Evolutionary conservation across 2,113 vertebrate species (phyloP).

Genomic region (Elanoides forficatus): DNA sequence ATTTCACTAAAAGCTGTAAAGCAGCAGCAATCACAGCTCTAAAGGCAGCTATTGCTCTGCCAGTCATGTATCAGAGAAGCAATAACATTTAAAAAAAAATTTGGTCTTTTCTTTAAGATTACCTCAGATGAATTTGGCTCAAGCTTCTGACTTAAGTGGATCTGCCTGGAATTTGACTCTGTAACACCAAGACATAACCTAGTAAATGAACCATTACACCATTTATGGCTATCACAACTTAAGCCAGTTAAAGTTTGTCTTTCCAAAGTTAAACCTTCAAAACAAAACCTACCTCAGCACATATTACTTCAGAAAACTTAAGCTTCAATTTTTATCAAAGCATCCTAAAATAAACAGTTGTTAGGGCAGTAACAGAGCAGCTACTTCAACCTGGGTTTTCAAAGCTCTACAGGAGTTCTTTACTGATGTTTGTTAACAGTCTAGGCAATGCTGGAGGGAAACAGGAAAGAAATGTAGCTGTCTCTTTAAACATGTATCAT

Average conservation of each 20-base stretch:
- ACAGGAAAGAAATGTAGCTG: neutral
- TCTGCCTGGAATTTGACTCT: slow-evolving; percentile 71
- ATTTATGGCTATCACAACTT: slow-evolving; percentile 41
- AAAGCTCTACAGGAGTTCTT: neutral
- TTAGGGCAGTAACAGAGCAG: neutral
- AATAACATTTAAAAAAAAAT: slow-evolving; percentile 26
- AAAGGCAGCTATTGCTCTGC: slow-evolving; percentile 37
- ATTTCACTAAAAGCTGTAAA: slow-evolving; percentile 35
- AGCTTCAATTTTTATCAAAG: neutral
- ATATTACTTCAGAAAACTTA: slow-evolving; percentile 3
- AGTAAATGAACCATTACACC: slow-evolving; percentile 59
- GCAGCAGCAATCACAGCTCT: slow-evolving; percentile 36
- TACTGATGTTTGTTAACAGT: neutral
- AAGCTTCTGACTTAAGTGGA: slow-evolving; percentile 71
- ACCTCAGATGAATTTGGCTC: slow-evolving; percentile 75
- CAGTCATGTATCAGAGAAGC: slow-evolving; percentile 34
- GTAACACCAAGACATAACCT: slow-evolving; percentile 61
- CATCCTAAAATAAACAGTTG: neutral
- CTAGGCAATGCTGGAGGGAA: neutral
- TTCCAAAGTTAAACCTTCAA: slow-evolving; percentile 42
- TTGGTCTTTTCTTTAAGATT: slow-evolving; percentile 58
- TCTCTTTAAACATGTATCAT: neutral
- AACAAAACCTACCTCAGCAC: neutral
- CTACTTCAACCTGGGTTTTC: neutral
- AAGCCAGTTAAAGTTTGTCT: slow-evolving; percentile 40